A percentile compares a stretch with the other conserved stretches of the same genome.
Evolutionary conservation across 2,113 vertebrate species (phyloP).

Genomic region (Archocentrus centrarchus): DNA sequence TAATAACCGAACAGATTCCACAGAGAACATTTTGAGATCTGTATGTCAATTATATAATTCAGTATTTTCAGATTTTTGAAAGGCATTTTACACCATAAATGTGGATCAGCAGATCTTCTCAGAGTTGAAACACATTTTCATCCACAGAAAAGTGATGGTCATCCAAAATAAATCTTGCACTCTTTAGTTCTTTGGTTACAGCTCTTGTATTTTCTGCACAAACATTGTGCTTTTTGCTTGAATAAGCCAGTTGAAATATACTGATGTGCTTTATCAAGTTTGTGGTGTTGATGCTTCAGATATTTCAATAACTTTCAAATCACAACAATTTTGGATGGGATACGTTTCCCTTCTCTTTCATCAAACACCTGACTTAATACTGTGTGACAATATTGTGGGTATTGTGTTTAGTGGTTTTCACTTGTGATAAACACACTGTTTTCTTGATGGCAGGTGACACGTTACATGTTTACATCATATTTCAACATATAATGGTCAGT

Average conservation of each 20-base stretch:
- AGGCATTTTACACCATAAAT: conserved; percentile 14
- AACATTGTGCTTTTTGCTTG: background rate
- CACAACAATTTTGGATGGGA: background rate
- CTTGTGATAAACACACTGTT: background rate
- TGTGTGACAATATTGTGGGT: background rate
- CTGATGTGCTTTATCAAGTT: background rate
- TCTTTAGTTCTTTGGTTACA: background rate
- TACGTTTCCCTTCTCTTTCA: background rate
- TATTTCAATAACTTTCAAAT: background rate
- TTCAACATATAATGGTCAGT: too few species aligned
- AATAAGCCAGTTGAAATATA: background rate
- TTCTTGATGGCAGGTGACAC: background rate
- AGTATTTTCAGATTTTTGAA: background rate
- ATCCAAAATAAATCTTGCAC: background rate
- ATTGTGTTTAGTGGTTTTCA: background rate
- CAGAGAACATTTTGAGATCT: background rate
- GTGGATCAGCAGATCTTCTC: background rate
- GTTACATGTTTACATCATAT: background rate
- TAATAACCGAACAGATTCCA: background rate
- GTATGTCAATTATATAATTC: background rate
- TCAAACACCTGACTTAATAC: background rate
- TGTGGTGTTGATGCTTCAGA: background rate
- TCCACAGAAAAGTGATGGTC: background rate
- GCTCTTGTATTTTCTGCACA: background rate
- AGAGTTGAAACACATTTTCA: conserved; percentile 13